Conservation (phyloP, 2,888 invertebrate genomes). For the Pharmacophagus antenor region DNA sequence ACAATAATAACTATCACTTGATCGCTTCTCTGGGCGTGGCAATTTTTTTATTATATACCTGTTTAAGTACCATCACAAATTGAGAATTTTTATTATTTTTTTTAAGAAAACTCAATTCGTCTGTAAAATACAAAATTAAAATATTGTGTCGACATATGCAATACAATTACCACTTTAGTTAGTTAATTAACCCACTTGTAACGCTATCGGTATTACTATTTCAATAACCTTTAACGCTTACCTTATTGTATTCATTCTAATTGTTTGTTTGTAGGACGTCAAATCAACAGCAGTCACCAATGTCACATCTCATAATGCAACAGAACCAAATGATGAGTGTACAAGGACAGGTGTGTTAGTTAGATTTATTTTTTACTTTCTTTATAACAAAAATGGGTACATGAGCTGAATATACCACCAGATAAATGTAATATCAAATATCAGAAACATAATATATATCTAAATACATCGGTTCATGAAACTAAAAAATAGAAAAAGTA, state of each 20-base stretch:
- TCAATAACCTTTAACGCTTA: constrained; percentile 14
- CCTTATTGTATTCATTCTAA: constrained; percentile 5
- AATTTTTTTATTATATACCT: too few relatives aligned
- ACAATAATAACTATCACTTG: too few relatives aligned
- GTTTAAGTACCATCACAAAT: too few relatives aligned
- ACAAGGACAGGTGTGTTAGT: constrained; percentile 68
- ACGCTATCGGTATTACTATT: constrained; percentile 11
- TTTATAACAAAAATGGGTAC: background rate
- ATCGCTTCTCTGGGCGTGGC: too few relatives aligned
- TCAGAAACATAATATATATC: too few relatives aligned
- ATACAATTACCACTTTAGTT: constrained; percentile 3
- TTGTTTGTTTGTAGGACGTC: constrained; percentile 53
- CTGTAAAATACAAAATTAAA: background rate
- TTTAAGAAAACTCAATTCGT: too few relatives aligned
- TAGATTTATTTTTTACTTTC: background rate
- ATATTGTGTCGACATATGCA: background rate
- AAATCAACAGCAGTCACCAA: constrained; percentile 74
- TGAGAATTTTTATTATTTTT: too few relatives aligned
- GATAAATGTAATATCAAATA: too few relatives aligned
- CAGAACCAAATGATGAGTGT: constrained; percentile 79
- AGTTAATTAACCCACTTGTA: constrained; percentile 13
- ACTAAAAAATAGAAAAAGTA: too few relatives aligned
- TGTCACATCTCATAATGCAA: constrained; percentile 77
- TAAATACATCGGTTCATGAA: too few relatives aligned
- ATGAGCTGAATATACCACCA: too few relatives aligned